phyloP scores from a whole-genome alignment of 2,113 vertebrate species.

The Murina feae region DNA sequence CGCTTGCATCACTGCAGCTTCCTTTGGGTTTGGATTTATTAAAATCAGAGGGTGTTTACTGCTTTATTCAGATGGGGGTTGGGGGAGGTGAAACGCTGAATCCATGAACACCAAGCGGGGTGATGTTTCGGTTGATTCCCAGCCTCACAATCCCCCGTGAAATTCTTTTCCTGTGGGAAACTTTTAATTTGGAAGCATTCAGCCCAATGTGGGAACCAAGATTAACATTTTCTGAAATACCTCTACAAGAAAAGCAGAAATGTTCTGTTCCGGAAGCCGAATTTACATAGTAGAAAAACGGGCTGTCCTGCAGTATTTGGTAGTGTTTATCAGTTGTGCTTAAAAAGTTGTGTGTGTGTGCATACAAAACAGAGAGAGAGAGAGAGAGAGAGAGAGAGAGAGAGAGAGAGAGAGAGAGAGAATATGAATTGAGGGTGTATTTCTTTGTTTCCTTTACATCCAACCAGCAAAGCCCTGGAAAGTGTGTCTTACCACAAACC shows the following conservation, averaged over 20 bases:
- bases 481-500: constrained; percentile 43
- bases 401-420: not conserved
- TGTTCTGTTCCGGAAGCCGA: constrained; percentile 67
- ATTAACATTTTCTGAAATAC: constrained; percentile 78
- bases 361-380: not conserved
- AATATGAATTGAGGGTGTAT: not conserved
- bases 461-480: constrained; percentile 23
- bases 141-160: constrained; percentile 47
- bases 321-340: constrained; percentile 61
- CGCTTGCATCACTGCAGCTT: not conserved
- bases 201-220: constrained; percentile 73
- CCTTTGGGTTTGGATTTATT: constrained; percentile 18
- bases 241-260: constrained; percentile 74
- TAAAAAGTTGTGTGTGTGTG: not conserved
- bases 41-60: constrained; percentile 10
- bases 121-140: constrained; percentile 42
- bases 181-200: constrained; percentile 74
- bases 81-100: not conserved
- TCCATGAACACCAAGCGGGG: constrained; percentile 35
- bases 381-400: not conserved
- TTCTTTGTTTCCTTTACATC: constrained; percentile 50
- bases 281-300: constrained; percentile 74
- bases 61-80: constrained; percentile 21
- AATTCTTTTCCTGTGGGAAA: constrained; percentile 76
- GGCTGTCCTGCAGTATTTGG: constrained; percentile 44